Percentiles rank a stretch among this genome's conserved stretches.
These are phyloP conservation scores for Hydractinia echinata DNA, from an alignment of 30 jellyfish, hydroid and myxozoan genomes.

Conservation along the genomic window DNA sequence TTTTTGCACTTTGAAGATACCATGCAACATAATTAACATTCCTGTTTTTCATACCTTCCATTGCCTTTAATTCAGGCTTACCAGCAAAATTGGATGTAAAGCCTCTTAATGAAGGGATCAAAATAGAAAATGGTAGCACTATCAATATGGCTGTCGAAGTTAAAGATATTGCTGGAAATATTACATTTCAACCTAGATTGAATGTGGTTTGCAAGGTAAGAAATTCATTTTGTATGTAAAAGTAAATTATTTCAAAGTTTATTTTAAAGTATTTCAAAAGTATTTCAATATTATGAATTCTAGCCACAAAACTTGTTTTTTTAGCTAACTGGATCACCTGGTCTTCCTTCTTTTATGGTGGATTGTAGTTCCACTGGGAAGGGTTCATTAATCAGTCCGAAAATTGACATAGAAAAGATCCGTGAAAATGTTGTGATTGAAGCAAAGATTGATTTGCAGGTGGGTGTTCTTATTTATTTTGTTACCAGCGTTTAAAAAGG, in stretches of 20 bases:
- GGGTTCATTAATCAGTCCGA: constrained; percentile 38
- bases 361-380: constrained; percentile 67
- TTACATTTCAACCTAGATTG: constrained; percentile 44
- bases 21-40: background rate
- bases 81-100: constrained; percentile 34
- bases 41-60: too few species aligned
- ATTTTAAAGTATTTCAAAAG: background rate
- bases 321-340: constrained; percentile 45
- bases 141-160: constrained; percentile 26
- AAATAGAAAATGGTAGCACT: constrained; percentile 43
- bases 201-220: constrained; percentile 56
- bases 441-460: constrained; percentile 49
- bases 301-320: background rate
- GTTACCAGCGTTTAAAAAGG: too few species aligned
- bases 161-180: constrained; percentile 50
- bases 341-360: constrained; percentile 19
- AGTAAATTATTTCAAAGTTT: background rate
- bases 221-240: background rate
- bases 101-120: constrained; percentile 9
- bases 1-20: background rate
- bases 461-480: background rate
- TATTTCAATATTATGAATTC: background rate
- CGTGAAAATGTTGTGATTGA: background rate
- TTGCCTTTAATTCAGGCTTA: constrained; percentile 25
- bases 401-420: constrained; percentile 22